These are phyloP conservation scores for Ctenochaetus hawaiiensis DNA, from an alignment of 2,797 vertebrate genomes.

Conservation along the genomic window DNA sequence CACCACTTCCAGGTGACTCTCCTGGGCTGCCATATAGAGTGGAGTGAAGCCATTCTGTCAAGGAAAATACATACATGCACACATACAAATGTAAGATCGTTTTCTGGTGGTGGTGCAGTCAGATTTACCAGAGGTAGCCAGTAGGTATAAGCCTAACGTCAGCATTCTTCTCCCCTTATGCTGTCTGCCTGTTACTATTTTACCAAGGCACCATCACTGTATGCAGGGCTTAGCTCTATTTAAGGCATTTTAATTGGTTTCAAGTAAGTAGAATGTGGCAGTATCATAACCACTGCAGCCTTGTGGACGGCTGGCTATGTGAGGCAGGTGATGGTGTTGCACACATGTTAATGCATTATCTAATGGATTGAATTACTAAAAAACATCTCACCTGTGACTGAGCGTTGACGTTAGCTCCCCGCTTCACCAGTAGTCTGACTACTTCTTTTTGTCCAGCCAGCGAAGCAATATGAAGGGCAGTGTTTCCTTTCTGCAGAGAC, in stretches of 20 bases:
- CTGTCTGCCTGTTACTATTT: too few species aligned
- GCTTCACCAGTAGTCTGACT: constrained; percentile 93
- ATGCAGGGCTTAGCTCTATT: too few species aligned
- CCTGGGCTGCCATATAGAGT: constrained; percentile 98
- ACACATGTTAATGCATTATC: not conserved
- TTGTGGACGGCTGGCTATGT: too few species aligned
- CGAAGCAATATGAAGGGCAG: constrained; percentile 96
- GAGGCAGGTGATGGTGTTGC: not conserved
- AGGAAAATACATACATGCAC: constrained; percentile 30
- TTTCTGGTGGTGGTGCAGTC: not conserved
- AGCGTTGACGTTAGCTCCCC: constrained; percentile 93
- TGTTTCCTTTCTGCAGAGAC: constrained; percentile 94
- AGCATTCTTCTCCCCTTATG: too few species aligned
- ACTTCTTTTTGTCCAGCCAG: constrained; percentile 95
- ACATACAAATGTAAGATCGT: not conserved
- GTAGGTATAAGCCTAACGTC: too few species aligned
- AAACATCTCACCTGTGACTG: constrained; percentile 92
- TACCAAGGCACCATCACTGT: too few species aligned
- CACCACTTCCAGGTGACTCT: constrained; percentile 97
- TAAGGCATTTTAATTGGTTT: too few species aligned
- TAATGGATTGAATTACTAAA: not conserved
- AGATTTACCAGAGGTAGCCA: too few species aligned
- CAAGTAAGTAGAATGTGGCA: too few species aligned
- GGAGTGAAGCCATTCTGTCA: constrained; percentile 97
- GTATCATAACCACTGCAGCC: too few species aligned